Percentiles rank a stretch among this genome's conserved stretches.
Evolutionary conservation across 2,113 vertebrate species (phyloP).

Genomic region (Tupaia chinensis): DNA sequence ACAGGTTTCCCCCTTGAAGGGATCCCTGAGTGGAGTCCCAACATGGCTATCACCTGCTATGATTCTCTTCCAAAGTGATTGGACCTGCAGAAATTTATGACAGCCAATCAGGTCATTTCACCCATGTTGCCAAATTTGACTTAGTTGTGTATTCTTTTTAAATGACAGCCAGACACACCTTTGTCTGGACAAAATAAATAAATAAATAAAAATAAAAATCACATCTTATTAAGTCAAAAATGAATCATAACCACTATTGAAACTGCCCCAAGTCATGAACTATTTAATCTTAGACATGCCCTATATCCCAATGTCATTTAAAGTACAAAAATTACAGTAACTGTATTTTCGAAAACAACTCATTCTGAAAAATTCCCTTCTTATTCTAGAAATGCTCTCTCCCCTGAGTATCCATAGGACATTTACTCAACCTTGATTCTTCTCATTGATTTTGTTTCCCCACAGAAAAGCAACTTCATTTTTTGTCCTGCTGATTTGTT

Average conservation of each 20-base stretch:
- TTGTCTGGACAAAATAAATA: background rate
- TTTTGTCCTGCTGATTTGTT: constrained; percentile 82
- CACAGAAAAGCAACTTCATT: constrained; percentile 79
- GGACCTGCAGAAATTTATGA: background rate
- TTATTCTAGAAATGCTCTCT: background rate
- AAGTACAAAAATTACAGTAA: background rate
- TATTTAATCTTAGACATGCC: background rate
- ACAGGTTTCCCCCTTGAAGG: background rate
- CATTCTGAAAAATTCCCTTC: background rate
- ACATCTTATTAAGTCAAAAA: constrained; percentile 24
- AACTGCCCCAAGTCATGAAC: background rate
- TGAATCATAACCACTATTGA: background rate
- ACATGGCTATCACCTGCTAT: too few species aligned
- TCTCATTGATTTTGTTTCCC: constrained; percentile 80
- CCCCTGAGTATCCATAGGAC: constrained; percentile 72
- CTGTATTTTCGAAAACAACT: constrained; percentile 2
- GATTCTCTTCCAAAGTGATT: background rate
- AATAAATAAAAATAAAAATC: background rate
- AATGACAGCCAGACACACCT: background rate
- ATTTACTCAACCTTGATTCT: constrained; percentile 74
- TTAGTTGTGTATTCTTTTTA: background rate
- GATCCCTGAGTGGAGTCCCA: rapidly evolving
- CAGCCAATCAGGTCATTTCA: background rate
- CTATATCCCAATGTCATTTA: background rate
- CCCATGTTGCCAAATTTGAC: background rate